Percentiles rank a stretch among this genome's conserved stretches.
phyloP scores from a whole-genome alignment of 1,140 invertebrate genomes.

The Lordiphosa collinella region DNA sequence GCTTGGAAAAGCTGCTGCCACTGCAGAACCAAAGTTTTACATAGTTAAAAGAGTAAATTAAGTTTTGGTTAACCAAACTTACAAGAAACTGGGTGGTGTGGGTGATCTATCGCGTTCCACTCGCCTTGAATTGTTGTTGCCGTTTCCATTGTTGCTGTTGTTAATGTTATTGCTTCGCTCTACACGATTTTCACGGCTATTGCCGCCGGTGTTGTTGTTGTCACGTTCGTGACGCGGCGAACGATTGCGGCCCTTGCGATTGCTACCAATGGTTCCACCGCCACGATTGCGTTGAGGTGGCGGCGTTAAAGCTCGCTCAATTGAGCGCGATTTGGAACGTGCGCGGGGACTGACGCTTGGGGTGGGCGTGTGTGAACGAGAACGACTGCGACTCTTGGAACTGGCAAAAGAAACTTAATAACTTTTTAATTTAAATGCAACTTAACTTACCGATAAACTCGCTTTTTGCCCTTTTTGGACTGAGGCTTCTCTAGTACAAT shows the following conservation, averaged over 20 bases:
- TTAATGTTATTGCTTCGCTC: constrained; percentile 15
- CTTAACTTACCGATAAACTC: constrained; percentile 64
- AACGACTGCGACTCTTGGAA: constrained; percentile 82
- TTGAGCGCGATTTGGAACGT: constrained; percentile 82
- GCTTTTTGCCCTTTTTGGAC: constrained; percentile 79
- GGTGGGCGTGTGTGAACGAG: constrained; percentile 63
- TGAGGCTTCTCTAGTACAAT: constrained; percentile 87
- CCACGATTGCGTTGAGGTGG: constrained; percentile 63
- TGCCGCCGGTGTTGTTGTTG: constrained; percentile 33
- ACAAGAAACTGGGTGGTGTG: constrained; percentile 90
- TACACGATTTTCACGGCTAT: constrained; percentile 33
- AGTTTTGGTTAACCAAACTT: constrained; percentile 50
- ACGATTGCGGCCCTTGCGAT: constrained; percentile 60
- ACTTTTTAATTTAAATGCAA: background rate
- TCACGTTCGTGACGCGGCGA: constrained; percentile 71
- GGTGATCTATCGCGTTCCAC: constrained; percentile 83
- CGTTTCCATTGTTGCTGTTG: background rate
- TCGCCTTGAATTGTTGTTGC: constrained; percentile 48
- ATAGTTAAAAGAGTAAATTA: background rate
- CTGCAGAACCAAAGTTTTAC: constrained; percentile 20
- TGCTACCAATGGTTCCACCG: constrained; percentile 19
- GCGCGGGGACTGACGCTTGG: constrained; percentile 51
- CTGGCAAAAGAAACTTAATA: constrained; percentile 49
- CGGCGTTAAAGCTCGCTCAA: constrained; percentile 40
- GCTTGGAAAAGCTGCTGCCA: constrained; percentile 80